These are phyloP conservation scores for Serilophus lunatus DNA, from an alignment of 2,113 vertebrate species.

Conservation along the genomic window DNA sequence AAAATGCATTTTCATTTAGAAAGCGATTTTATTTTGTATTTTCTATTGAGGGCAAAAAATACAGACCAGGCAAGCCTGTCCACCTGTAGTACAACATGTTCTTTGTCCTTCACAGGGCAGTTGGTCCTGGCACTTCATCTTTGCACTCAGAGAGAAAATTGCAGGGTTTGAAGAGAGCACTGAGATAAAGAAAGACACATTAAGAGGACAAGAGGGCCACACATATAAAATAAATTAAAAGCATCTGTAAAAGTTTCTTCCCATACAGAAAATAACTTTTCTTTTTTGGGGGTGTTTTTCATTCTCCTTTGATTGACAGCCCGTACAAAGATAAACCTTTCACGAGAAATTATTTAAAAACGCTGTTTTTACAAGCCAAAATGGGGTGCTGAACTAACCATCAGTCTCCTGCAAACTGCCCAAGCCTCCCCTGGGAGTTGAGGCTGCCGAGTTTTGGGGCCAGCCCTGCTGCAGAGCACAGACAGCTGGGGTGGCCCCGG, in stretches of 20 bases:
- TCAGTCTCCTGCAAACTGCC: not conserved
- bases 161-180: not conserved
- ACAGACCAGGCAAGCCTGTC: slow-evolving; percentile 26
- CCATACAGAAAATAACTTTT: slow-evolving; percentile 87
- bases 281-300: slow-evolving; percentile 30
- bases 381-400: not conserved
- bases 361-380: slow-evolving; percentile 1
- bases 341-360: slow-evolving; percentile 73
- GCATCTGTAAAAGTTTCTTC: slow-evolving; percentile 79
- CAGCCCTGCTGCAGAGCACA: not conserved
- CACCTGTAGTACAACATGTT: slow-evolving; percentile 32
- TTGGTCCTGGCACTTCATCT: not conserved
- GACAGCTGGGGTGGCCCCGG: not conserved
- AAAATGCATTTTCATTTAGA: not conserved
- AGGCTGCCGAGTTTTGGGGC: not conserved
- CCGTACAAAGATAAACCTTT: slow-evolving; percentile 81
- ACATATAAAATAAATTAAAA: slow-evolving; percentile 90
- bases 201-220: slow-evolving; percentile 61
- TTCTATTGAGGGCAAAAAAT: slow-evolving; percentile 26
- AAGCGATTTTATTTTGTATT: slow-evolving; percentile 72
- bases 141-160: not conserved
- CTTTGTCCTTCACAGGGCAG: not conserved
- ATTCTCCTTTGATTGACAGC: slow-evolving; percentile 40
- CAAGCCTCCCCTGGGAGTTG: not conserved
- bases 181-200: not conserved